A percentile compares a stretch with the other conserved stretches of the same genome.
Evolutionary conservation across 2,797 vertebrate genomes (phyloP).

Genomic region (Agapornis canus): DNA sequence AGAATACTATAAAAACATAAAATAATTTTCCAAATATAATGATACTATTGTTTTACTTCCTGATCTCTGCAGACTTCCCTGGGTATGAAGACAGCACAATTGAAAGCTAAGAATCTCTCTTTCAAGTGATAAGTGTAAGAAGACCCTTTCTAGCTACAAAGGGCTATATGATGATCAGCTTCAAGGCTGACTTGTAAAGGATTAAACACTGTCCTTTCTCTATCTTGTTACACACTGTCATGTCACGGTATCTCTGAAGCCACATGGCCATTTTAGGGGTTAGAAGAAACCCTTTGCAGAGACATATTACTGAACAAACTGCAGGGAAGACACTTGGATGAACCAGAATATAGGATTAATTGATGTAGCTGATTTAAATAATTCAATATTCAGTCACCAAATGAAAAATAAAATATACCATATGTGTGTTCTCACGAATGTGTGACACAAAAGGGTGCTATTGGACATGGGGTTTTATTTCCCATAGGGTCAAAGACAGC

Average conservation of each 20-base stretch:
- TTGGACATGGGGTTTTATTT: not conserved
- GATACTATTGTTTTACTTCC: not conserved
- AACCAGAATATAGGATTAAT: not conserved
- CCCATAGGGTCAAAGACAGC: not conserved
- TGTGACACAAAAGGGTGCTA: not conserved
- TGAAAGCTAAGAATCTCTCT: not conserved
- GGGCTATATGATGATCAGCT: constrained; percentile 28
- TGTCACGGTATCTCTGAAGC: constrained; percentile 33
- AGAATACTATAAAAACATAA: not conserved
- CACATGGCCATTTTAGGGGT: not conserved
- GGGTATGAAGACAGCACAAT: constrained; percentile 1
- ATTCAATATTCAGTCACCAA: constrained; percentile 10
- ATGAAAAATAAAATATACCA: constrained; percentile 4
- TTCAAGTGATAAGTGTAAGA: constrained; percentile 33
- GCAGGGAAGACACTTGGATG: not conserved
- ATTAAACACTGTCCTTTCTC: constrained; percentile 36
- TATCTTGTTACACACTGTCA: constrained; percentile 6
- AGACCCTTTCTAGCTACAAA: constrained; percentile 27
- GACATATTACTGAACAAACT: not conserved
- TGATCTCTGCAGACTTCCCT: not conserved
- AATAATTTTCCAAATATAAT: not conserved
- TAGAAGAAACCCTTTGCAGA: constrained; percentile 32
- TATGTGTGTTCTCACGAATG: not conserved
- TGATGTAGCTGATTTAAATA: constrained; percentile 46
- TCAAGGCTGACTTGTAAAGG: constrained; percentile 38